Percentiles rank a stretch among this genome's conserved stretches.
Evolutionary conservation across 2,888 invertebrate species (phyloP).

Genomic region (Cosmopolites sordidus): DNA sequence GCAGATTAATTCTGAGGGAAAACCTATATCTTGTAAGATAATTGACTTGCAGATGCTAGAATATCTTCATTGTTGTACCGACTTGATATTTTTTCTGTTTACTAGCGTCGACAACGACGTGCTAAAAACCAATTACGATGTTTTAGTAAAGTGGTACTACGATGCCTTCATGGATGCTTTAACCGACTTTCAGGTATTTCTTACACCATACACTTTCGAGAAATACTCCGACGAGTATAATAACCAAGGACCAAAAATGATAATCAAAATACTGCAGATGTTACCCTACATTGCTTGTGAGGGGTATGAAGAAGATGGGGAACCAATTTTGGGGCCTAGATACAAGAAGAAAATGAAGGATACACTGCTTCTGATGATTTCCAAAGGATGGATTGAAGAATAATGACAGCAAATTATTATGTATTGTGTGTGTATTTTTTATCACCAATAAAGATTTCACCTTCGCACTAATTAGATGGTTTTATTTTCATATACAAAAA

Average conservation of each 20-base stretch:
- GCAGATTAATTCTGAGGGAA: not conserved
- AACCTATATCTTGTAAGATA: not conserved
- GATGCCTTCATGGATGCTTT: not conserved
- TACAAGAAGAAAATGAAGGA: not conserved
- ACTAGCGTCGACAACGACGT: not conserved
- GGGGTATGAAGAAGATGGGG: not conserved
- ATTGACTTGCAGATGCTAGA: not conserved
- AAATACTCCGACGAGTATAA: not conserved
- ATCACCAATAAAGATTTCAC: too few relatives aligned
- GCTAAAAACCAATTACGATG: not conserved
- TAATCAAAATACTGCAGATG: not conserved
- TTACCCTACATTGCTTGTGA: not conserved
- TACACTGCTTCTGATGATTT: not conserved
- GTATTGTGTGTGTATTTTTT: too few relatives aligned
- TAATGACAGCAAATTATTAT: too few relatives aligned
- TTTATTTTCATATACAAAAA: too few relatives aligned
- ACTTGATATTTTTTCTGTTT: not conserved
- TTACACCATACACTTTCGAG: not conserved
- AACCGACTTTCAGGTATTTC: not conserved
- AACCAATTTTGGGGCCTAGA: not conserved
- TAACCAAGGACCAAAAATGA: not conserved
- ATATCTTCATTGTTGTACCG: not conserved
- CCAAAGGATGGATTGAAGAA: not conserved
- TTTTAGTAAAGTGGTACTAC: not conserved
- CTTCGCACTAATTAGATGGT: too few relatives aligned